These are phyloP conservation scores for Saccostrea echinata DNA, from an alignment of 1,140 invertebrate species.

Conservation along the genomic window DNA sequence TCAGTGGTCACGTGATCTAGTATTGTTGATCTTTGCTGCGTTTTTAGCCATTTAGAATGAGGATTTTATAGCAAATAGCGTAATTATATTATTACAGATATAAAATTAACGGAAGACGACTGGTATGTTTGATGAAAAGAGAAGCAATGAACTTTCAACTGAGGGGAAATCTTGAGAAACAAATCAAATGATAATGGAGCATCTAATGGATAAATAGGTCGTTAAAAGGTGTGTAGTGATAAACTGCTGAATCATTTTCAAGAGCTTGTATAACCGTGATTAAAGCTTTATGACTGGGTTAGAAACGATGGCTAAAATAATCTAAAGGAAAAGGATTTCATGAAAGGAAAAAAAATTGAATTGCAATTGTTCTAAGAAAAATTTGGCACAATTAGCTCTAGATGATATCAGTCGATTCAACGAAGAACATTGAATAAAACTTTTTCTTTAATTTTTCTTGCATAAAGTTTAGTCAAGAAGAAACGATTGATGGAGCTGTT, in stretches of 20 bases:
- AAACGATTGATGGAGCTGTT: not conserved
- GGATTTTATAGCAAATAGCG: conserved; percentile 37
- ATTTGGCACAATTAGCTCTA: not conserved
- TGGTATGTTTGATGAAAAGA: conserved; percentile 27
- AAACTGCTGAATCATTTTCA: conserved; percentile 32
- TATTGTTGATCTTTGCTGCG: conserved; percentile 2
- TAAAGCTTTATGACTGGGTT: not conserved
- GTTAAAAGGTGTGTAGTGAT: not conserved
- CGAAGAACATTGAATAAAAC: not conserved
- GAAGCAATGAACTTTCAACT: conserved; percentile 26
- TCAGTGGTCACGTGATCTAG: conserved; percentile 10
- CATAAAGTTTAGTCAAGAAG: not conserved
- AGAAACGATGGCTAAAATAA: not conserved
- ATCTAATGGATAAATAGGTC: conserved; percentile 11
- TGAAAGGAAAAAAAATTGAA: not conserved
- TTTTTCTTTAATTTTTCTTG: not conserved
- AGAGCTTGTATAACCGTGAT: conserved; percentile 1
- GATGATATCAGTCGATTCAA: not conserved
- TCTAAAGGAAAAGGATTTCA: not conserved
- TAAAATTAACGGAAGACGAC: conserved; percentile 28
- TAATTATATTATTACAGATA: conserved; percentile 33
- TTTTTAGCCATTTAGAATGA: conserved; percentile 24
- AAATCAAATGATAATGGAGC: conserved; percentile 16
- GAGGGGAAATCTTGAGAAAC: conserved; percentile 26
- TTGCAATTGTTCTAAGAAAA: not conserved